A percentile compares a stretch with the other conserved stretches of the same genome.
Evolutionary conservation across 2,797 vertebrate genomes (phyloP).

Genomic region (Acrocephalus scirpaceus): DNA sequence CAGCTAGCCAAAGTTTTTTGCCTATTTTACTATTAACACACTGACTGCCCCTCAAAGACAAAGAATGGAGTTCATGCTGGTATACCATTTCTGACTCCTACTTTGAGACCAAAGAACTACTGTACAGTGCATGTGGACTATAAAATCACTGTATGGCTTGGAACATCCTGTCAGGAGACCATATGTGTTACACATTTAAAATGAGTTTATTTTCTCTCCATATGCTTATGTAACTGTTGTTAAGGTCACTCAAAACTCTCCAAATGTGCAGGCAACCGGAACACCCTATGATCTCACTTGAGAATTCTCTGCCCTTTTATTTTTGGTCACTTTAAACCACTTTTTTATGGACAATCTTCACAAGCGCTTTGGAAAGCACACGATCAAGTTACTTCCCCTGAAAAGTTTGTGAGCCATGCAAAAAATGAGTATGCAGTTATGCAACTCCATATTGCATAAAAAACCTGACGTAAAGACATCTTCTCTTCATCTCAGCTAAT

Average conservation of each 20-base stretch:
- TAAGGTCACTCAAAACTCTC: conserved; percentile 17
- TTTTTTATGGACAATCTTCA: background rate
- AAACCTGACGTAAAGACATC: background rate
- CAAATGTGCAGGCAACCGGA: background rate
- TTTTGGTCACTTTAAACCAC: background rate
- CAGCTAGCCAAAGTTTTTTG: background rate
- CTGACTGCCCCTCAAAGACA: background rate
- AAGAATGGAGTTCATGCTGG: background rate
- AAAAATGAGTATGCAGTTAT: background rate
- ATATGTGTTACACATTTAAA: conserved; percentile 21
- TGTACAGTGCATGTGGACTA: background rate
- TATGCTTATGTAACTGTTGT: conserved; percentile 15
- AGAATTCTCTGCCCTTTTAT: background rate
- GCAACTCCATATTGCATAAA: background rate
- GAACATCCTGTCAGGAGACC: conserved; percentile 34
- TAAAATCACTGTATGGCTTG: background rate
- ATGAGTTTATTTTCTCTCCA: background rate
- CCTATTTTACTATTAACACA: background rate
- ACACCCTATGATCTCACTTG: background rate
- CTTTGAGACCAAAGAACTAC: background rate
- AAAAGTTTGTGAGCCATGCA: background rate
- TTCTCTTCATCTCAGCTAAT: background rate
- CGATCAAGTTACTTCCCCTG: background rate
- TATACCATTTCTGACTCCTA: background rate
- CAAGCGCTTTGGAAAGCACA: background rate